These are phyloP conservation scores for Atlantisia rogersi DNA, from an alignment of 2,113 vertebrate species.

Conservation along the genomic window DNA sequence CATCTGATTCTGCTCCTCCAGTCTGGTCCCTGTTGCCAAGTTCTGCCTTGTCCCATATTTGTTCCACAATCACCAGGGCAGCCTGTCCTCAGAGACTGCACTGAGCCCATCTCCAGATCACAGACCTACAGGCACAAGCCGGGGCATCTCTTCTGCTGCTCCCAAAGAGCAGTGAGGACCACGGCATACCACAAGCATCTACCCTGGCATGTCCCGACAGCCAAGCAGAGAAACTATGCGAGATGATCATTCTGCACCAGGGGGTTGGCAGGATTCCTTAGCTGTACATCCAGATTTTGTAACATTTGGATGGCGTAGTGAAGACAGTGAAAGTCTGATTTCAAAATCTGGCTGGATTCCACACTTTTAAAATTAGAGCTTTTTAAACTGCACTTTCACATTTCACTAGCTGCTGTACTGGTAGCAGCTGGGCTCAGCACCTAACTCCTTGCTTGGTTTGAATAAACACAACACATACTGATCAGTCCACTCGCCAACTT, in stretches of 20 bases:
- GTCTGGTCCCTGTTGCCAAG: background rate
- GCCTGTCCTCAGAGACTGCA: background rate
- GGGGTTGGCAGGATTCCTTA: background rate
- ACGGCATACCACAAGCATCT: background rate
- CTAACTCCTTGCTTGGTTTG: background rate
- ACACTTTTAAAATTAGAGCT: background rate
- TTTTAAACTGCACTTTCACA: background rate
- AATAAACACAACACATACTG: background rate
- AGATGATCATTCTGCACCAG: background rate
- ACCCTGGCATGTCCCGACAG: background rate
- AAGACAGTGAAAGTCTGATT: background rate
- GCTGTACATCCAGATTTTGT: background rate
- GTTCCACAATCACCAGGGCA: background rate
- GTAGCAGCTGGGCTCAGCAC: background rate
- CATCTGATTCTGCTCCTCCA: background rate
- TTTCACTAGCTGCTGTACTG: background rate
- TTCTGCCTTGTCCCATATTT: background rate
- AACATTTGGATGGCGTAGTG: background rate
- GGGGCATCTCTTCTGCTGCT: background rate
- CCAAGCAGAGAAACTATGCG: background rate
- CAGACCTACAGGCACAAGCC: background rate
- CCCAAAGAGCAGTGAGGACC: background rate
- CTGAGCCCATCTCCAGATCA: background rate
- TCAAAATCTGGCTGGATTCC: slow-evolving; percentile 3
- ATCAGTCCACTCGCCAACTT: background rate